A percentile compares a stretch with the other conserved stretches of the same genome.
phyloP scores from a whole-genome alignment of 2,113 vertebrate genomes.

The Cryptoleucopteryx plumbea region DNA sequence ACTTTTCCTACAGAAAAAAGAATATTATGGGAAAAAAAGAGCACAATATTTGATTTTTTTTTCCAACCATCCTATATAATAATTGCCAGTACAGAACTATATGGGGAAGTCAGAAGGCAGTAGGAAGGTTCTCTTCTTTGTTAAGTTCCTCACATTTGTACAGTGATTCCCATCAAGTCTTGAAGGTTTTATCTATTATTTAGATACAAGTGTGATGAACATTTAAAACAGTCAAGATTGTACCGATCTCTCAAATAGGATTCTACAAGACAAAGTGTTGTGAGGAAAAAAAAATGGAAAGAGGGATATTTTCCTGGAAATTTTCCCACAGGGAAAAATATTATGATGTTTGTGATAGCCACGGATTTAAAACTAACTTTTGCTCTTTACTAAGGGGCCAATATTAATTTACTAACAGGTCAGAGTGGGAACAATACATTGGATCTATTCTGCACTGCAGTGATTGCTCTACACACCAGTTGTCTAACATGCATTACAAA shows the following conservation, averaged over 20 bases:
- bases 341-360: background rate
- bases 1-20: background rate
- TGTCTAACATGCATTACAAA: constrained; percentile 6
- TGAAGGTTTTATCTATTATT: background rate
- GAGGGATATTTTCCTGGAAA: background rate
- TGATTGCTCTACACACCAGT: constrained; percentile 6
- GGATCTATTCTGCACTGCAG: background rate
- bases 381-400: background rate
- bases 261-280: background rate
- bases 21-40: background rate
- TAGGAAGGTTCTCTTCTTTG: background rate
- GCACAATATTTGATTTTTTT: background rate
- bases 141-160: background rate
- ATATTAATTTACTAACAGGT: constrained; percentile 30
- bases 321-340: background rate
- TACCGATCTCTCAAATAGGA: background rate
- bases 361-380: background rate
- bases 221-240: background rate
- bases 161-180: background rate
- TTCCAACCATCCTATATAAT: background rate
- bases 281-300: background rate
- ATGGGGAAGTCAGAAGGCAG: background rate
- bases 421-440: background rate
- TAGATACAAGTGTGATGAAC: background rate
- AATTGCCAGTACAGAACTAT: background rate